Percentiles rank a stretch among this genome's conserved stretches.
These are phyloP conservation scores for Eulithis testata DNA, from an alignment of 2,888 invertebrate genomes.

Conservation along the genomic window DNA sequence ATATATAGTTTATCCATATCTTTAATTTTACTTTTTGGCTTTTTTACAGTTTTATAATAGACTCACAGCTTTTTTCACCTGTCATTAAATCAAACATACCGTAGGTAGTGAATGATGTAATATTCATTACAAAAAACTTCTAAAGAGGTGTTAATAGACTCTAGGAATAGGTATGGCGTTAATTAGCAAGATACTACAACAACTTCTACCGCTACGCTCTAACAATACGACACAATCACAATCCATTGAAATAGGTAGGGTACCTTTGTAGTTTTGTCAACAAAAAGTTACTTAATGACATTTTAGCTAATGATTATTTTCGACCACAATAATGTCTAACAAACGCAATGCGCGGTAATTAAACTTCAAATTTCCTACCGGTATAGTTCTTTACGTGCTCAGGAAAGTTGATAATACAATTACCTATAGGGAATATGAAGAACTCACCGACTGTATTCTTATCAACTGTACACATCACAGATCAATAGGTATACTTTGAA, in stretches of 20 bases:
- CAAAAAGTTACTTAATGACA: neutral
- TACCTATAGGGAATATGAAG: too few relatives aligned
- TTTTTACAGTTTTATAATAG: too few relatives aligned
- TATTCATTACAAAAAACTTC: slow-evolving; percentile 17
- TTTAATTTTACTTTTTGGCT: too few relatives aligned
- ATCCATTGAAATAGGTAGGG: neutral
- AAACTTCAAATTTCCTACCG: too few relatives aligned
- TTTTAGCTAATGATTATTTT: neutral
- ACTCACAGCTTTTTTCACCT: neutral
- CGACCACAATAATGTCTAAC: too few relatives aligned
- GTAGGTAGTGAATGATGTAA: slow-evolving; percentile 16
- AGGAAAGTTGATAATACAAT: too few relatives aligned
- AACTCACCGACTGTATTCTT: too few relatives aligned
- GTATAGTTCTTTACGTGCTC: too few relatives aligned
- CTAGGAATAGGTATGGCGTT: slow-evolving; percentile 11
- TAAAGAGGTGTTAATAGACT: slow-evolving; percentile 17
- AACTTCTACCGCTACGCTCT: slow-evolving; percentile 5
- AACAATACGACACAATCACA: slow-evolving; percentile 9
- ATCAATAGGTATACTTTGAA: too few relatives aligned
- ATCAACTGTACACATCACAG: too few relatives aligned
- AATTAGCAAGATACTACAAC: neutral
- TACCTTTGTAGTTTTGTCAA: neutral
- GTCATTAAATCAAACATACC: slow-evolving; percentile 4
- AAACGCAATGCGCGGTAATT: too few relatives aligned
- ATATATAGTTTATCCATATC: too few relatives aligned